These are phyloP conservation scores for Percina caprodes DNA, from an alignment of 2,113 vertebrate genomes.

Conservation along the genomic window DNA sequence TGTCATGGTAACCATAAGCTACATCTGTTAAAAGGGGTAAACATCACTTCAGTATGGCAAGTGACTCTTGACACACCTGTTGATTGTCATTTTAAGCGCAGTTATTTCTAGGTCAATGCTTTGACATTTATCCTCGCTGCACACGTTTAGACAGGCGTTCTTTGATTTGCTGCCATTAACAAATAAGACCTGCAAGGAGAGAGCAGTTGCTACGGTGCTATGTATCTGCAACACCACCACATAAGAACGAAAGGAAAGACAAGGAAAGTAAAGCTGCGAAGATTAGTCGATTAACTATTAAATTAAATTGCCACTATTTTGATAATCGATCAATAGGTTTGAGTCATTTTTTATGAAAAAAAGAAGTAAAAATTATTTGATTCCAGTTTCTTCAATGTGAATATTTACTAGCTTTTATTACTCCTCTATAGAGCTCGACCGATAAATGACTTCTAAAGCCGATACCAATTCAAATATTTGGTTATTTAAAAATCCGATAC, in stretches of 20 bases:
- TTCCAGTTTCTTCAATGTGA: too few species aligned
- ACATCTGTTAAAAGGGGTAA: conserved; percentile 35
- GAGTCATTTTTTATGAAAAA: too few species aligned
- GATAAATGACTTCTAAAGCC: too few species aligned
- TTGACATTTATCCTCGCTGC: conserved; percentile 8
- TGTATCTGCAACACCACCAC: neutral
- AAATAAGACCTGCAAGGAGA: neutral
- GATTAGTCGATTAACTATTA: too few species aligned
- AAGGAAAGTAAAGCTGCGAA: too few species aligned
- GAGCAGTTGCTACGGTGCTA: neutral
- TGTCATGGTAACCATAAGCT: conserved; percentile 59
- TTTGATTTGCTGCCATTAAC: neutral
- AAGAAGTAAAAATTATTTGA: too few species aligned
- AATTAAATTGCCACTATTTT: too few species aligned
- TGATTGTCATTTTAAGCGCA: conserved; percentile 8
- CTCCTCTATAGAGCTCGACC: too few species aligned
- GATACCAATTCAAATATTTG: too few species aligned
- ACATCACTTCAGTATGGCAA: conserved; percentile 8
- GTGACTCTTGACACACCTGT: conserved; percentile 5
- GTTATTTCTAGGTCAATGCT: neutral
- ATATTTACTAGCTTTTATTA: too few species aligned
- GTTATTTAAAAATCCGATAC: too few species aligned
- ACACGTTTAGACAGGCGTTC: neutral
- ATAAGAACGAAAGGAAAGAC: neutral
- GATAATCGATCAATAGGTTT: too few species aligned